phyloP scores from a whole-genome alignment of 2,113 vertebrate species.

The Neomonachus schauinslandi region DNA sequence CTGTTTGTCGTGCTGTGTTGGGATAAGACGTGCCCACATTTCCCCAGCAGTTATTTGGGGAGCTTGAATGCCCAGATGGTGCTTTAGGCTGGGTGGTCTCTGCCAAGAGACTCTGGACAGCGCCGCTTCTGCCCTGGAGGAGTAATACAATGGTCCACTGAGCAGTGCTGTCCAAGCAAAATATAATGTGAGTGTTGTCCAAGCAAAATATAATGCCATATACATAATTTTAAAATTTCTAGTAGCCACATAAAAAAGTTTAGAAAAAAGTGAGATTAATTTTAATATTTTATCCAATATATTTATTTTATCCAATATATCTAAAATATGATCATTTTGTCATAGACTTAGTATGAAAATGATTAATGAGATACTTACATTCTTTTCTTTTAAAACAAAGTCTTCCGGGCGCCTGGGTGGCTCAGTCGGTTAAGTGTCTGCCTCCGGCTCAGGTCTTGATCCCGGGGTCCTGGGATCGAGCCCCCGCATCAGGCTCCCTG shows the following conservation, averaged over 20 bases:
- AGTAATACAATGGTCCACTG: neutral
- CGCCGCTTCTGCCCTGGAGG: neutral
- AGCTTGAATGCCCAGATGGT: neutral
- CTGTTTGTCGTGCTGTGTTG: neutral
- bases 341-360: neutral
- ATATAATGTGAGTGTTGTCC: neutral
- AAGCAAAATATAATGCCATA: neutral
- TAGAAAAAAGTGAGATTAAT: neutral
- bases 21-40: neutral
- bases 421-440: too few relatives aligned
- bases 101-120: neutral
- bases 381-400: neutral
- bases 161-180: neutral
- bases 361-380: neutral
- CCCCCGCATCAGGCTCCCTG: too few relatives aligned
- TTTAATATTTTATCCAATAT: neutral
- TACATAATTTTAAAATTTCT: neutral
- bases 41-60: neutral
- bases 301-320: neutral
- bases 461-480: too few relatives aligned
- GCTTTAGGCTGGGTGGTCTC: neutral
- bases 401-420: too few relatives aligned
- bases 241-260: neutral
- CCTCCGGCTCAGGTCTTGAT: too few relatives aligned
- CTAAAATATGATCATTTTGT: conserved; percentile 8